These are phyloP conservation scores for Drosophila teissieri DNA, from an alignment of 1,140 invertebrate species.

Conservation along the genomic window DNA sequence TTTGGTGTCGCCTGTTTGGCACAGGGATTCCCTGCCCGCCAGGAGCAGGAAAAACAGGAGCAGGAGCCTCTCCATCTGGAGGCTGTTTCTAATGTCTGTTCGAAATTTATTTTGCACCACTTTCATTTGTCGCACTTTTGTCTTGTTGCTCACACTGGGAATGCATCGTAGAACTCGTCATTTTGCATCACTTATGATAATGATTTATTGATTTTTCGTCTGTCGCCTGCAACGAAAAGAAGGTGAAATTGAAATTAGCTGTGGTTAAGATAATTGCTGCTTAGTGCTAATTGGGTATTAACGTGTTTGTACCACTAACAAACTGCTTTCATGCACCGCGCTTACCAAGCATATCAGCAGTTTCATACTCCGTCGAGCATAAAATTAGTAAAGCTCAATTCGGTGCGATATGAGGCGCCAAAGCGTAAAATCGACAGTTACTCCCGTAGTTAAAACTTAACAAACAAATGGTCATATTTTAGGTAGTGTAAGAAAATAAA, in stretches of 20 bases:
- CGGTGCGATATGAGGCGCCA: slow-evolving; percentile 16
- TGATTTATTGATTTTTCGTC: slow-evolving; percentile 10
- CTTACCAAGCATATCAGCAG: slow-evolving; percentile 17
- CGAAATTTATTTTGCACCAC: slow-evolving; percentile 2
- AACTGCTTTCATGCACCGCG: slow-evolving; percentile 12
- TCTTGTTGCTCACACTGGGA: slow-evolving; percentile 27
- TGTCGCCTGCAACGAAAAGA: slow-evolving; percentile 33
- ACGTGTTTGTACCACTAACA: slow-evolving; percentile 13
- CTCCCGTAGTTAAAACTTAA: not conserved
- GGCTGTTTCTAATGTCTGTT: slow-evolving; percentile 15
- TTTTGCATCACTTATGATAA: slow-evolving; percentile 14
- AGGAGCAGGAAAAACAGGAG: slow-evolving; percentile 47
- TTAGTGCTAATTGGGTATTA: slow-evolving; percentile 1
- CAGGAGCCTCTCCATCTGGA: slow-evolving; percentile 35
- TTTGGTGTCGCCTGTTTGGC: slow-evolving; percentile 15
- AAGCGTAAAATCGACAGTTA: slow-evolving; percentile 11
- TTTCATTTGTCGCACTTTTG: slow-evolving; percentile 33
- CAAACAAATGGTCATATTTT: not conserved
- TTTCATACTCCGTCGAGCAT: slow-evolving; percentile 71
- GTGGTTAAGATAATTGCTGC: not conserved
- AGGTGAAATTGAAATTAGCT: not conserved
- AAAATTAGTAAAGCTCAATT: slow-evolving; percentile 30
- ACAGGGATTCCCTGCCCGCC: slow-evolving; percentile 5
- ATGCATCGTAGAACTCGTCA: slow-evolving; percentile 35
- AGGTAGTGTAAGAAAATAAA: no score